Conservation (phyloP, 2,797 vertebrate species). For the Sandelia bainsii region DNA sequence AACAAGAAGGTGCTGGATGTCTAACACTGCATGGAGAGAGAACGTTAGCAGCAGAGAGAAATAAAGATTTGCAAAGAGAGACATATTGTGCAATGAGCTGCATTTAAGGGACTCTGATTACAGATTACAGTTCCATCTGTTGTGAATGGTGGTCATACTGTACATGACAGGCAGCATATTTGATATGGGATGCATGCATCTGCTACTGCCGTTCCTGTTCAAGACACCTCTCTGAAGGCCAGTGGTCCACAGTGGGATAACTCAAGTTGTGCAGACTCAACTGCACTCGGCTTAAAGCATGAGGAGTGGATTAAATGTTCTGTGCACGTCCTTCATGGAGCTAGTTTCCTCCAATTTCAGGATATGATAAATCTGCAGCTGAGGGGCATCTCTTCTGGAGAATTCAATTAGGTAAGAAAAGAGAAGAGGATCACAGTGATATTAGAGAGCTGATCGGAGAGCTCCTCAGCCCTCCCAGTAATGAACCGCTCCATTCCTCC, state of each 20-base stretch:
- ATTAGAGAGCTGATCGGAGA: conserved; percentile 78
- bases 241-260: conserved; percentile 57
- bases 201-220: conserved; percentile 52
- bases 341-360: conserved; percentile 78
- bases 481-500: conserved; percentile 71
- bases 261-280: conserved; percentile 46
- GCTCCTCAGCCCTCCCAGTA: conserved; percentile 71
- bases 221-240: conserved; percentile 61
- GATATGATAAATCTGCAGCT: conserved; percentile 80
- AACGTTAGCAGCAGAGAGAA: conserved; percentile 17
- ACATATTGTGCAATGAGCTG: conserved; percentile 68
- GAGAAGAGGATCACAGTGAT: conserved; percentile 76
- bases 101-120: conserved; percentile 70
- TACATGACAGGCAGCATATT: conserved; percentile 65
- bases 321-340: conserved; percentile 73
- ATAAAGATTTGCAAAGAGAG: conserved; percentile 17
- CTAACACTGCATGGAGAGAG: conserved; percentile 2
- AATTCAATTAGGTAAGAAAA: conserved; percentile 82
- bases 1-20: background rate
- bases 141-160: conserved; percentile 55
- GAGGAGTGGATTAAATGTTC: conserved; percentile 76
- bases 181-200: conserved; percentile 39
- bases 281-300: conserved; percentile 25
- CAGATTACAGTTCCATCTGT: conserved; percentile 75
- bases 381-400: conserved; percentile 79